A percentile compares a stretch with the other conserved stretches of the same genome.
Conservation (phyloP, 2,888 invertebrate species). For the Patella pellucida region DNA sequence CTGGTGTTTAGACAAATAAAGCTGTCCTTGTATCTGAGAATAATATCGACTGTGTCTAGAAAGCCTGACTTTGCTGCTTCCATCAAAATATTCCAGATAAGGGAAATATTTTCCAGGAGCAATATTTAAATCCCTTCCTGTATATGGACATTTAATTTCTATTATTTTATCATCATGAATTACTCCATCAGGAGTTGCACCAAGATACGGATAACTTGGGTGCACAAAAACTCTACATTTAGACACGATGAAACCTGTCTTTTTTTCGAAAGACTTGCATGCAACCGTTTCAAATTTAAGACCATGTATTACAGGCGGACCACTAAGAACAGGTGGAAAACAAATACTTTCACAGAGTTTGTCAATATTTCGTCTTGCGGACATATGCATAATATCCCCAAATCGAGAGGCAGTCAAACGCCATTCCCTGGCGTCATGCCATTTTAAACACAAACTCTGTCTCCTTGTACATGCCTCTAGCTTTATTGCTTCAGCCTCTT, state of each 20-base stretch:
- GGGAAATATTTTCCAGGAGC: conserved; percentile 27
- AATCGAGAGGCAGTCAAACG: conserved; percentile 40
- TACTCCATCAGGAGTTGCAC: conserved; percentile 36
- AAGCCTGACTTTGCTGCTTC: conserved; percentile 14
- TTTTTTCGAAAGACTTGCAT: conserved; percentile 22
- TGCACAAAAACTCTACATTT: conserved; percentile 32
- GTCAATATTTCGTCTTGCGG: conserved; percentile 21
- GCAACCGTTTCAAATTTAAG: conserved; percentile 32
- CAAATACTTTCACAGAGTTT: conserved; percentile 28
- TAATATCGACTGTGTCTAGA: conserved; percentile 31
- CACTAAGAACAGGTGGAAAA: not conserved
- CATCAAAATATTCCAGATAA: conserved; percentile 14
- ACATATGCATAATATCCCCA: conserved; percentile 31
- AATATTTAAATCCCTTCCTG: conserved; percentile 25
- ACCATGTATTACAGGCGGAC: conserved; percentile 31
- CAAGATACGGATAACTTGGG: conserved; percentile 29
- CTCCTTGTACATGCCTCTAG: conserved; percentile 27
- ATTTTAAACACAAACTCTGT: conserved; percentile 22
- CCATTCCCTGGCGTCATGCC: conserved; percentile 28
- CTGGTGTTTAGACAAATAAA: conserved; percentile 25
- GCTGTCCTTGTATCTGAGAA: conserved; percentile 38
- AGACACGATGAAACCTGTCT: conserved; percentile 10
- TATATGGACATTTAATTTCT: conserved; percentile 41
- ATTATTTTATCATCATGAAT: conserved; percentile 25
- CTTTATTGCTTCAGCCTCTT: not conserved